phyloP scores from a whole-genome alignment of 1,140 invertebrate genomes.

The Caenorhabditis inopinata region DNA sequence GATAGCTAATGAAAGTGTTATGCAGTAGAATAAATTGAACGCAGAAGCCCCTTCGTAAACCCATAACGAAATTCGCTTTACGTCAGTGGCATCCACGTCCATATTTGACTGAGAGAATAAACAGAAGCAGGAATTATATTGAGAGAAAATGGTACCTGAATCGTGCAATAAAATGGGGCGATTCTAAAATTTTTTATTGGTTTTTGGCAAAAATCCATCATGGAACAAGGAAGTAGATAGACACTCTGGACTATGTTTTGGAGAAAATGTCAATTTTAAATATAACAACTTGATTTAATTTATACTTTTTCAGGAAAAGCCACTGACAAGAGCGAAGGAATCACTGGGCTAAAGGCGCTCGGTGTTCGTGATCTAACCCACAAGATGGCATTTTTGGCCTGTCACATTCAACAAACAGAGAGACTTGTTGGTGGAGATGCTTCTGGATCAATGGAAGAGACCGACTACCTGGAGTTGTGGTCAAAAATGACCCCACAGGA shows the following conservation, averaged over 20 bases:
- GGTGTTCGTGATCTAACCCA: slow-evolving; percentile 95
- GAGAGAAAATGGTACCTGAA: not conserved
- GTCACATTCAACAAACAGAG: slow-evolving; percentile 82
- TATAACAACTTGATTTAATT: not conserved
- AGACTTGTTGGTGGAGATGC: slow-evolving; percentile 67
- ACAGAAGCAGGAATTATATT: not conserved
- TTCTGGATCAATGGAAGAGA: slow-evolving; percentile 72
- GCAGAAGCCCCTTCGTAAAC: not conserved
- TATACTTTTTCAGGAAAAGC: not conserved
- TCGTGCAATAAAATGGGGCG: not conserved
- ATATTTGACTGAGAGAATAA: not conserved
- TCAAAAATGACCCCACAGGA: slow-evolving; percentile 91
- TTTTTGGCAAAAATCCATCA: too few species aligned
- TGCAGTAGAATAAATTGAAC: slow-evolving; percentile 26
- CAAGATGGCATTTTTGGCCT: slow-evolving; percentile 89
- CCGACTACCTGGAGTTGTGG: slow-evolving; percentile 85
- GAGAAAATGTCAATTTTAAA: too few species aligned
- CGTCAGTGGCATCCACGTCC: not conserved
- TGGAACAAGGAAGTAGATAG: slow-evolving; percentile 19
- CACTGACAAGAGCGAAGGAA: slow-evolving; percentile 74
- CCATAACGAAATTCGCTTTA: not conserved
- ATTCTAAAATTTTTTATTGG: not conserved
- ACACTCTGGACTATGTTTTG: too few species aligned
- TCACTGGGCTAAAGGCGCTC: slow-evolving; percentile 85
- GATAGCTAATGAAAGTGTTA: not conserved